Conservation (phyloP, 2,113 vertebrate genomes). For the Silurus glanis region DNA sequence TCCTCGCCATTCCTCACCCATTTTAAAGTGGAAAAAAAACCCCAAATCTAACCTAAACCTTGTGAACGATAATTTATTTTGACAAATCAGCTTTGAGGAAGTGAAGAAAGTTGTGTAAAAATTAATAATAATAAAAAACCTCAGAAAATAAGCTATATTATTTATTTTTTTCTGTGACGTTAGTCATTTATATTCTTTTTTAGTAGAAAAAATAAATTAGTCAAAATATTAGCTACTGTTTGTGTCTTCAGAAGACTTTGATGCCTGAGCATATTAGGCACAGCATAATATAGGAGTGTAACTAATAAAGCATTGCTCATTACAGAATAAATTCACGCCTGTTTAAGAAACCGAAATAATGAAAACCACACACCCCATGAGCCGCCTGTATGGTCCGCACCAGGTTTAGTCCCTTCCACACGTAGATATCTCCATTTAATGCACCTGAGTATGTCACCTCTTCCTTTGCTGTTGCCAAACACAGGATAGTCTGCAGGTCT, state of each 20-base stretch:
- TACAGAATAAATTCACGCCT: neutral
- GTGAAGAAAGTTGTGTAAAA: too few relatives aligned
- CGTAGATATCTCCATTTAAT: slow-evolving; percentile 93
- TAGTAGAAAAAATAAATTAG: too few relatives aligned
- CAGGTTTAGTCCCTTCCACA: slow-evolving; percentile 89
- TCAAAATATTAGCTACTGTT: too few relatives aligned
- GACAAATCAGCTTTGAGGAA: too few relatives aligned
- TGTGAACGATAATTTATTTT: too few relatives aligned
- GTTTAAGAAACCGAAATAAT: neutral
- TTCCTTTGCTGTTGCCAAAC: slow-evolving; percentile 88
- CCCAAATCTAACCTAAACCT: too few relatives aligned
- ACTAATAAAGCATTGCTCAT: neutral
- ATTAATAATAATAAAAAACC: too few relatives aligned
- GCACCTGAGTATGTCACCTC: slow-evolving; percentile 94
- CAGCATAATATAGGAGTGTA: neutral
- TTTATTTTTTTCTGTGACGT: too few relatives aligned
- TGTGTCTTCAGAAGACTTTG: neutral
- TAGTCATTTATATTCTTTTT: too few relatives aligned
- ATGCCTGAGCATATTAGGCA: neutral
- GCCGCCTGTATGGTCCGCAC: slow-evolving; percentile 88
- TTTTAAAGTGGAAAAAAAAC: too few relatives aligned
- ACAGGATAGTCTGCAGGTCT: slow-evolving; percentile 96
- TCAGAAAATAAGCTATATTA: too few relatives aligned
- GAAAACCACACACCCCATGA: slow-evolving; percentile 82
- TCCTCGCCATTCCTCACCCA: too few relatives aligned